Conservation (phyloP, 2,113 vertebrate genomes). For the Sebastes fasciatus region DNA sequence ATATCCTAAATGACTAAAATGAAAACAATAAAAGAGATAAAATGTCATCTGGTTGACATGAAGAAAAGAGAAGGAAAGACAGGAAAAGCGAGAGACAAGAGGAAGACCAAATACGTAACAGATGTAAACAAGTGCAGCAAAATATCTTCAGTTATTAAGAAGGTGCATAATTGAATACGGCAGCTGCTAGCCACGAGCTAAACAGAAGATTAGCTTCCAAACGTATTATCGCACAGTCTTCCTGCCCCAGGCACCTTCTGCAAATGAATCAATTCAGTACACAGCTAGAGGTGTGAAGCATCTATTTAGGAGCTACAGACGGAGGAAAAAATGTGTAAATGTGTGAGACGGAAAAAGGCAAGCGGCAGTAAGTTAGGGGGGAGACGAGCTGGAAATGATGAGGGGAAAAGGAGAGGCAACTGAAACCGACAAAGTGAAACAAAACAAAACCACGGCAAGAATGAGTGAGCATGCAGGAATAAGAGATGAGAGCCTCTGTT, state of each 20-base stretch:
- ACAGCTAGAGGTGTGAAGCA: conserved; percentile 57
- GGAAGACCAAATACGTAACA: conserved; percentile 12
- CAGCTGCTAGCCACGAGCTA: conserved; percentile 61
- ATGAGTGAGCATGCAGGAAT: background rate
- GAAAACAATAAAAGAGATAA: conserved; percentile 4
- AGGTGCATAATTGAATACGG: conserved; percentile 61
- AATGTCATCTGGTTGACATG: conserved; percentile 3
- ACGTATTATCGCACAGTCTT: conserved; percentile 54
- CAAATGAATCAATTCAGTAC: conserved; percentile 56
- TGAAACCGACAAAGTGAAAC: background rate
- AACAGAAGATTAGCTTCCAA: conserved; percentile 67
- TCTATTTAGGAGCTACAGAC: conserved; percentile 44
- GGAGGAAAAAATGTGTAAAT: conserved; percentile 15
- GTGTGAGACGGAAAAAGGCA: conserved; percentile 22
- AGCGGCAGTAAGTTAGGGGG: conserved; percentile 6
- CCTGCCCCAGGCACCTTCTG: conserved; percentile 42
- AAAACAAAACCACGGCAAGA: conserved; percentile 22
- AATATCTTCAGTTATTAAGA: conserved; percentile 60
- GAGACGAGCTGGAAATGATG: conserved; percentile 20
- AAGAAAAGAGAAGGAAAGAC: conserved; percentile 10
- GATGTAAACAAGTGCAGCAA: conserved; percentile 53
- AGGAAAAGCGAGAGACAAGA: conserved; percentile 6
- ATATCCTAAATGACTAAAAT: background rate
- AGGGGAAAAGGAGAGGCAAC: background rate
- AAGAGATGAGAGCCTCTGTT: background rate